Conservation (phyloP, 2,888 invertebrate species). For the Drosophila helvetica region DNA sequence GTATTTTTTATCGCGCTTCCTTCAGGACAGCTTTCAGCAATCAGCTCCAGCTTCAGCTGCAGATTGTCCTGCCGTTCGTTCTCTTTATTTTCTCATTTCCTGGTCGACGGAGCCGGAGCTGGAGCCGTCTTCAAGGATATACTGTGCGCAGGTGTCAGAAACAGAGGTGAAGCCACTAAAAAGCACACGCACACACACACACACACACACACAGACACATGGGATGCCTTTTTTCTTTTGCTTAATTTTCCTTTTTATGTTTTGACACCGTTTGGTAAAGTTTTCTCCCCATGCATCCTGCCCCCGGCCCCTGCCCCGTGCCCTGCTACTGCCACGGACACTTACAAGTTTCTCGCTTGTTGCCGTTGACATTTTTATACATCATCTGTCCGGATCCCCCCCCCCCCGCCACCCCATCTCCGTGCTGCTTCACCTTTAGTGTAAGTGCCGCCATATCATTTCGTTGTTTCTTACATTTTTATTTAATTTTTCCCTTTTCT, state of each 20-base stretch:
- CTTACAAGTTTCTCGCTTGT: conserved; percentile 70
- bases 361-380: conserved; percentile 72
- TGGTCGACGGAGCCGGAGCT: conserved; percentile 11
- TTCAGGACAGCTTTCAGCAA: conserved; percentile 18
- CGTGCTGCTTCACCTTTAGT: conserved; percentile 22
- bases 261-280: conserved; percentile 57
- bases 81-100: conserved; percentile 77
- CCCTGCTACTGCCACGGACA: conserved; percentile 49
- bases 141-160: conserved; percentile 71
- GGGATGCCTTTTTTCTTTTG: conserved; percentile 35
- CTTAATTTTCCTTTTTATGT: conserved; percentile 59
- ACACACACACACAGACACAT: neutral
- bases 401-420: conserved; percentile 11
- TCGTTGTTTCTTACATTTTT: conserved; percentile 35
- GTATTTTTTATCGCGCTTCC: conserved; percentile 27
- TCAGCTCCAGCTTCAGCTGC: conserved; percentile 42
- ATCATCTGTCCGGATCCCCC: conserved; percentile 62
- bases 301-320: neutral
- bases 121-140: conserved; percentile 48
- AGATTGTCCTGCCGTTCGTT: conserved; percentile 33
- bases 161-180: conserved; percentile 70
- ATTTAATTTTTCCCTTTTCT: conserved; percentile 34
- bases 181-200: neutral
- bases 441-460: conserved; percentile 32
- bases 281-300: conserved; percentile 11